Base-by-base conservation (phyloP, 1,140 invertebrate genomes). In the Pseudobourletiella spinata region DNA sequence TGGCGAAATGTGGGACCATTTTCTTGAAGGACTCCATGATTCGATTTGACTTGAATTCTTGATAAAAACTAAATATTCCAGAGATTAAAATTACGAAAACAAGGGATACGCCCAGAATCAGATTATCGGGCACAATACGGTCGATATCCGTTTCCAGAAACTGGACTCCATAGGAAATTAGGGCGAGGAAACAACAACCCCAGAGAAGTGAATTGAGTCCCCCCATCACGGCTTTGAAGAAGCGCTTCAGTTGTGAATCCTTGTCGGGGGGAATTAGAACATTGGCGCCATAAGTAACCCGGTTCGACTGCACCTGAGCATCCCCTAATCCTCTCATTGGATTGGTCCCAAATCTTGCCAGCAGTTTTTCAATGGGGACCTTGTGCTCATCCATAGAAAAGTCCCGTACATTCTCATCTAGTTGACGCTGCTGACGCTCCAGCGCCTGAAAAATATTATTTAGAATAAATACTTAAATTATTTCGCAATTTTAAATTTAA, bases 21-120 rank as follows among this genome's bases (percentile, higher is more conserved):
- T 91, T 93, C 79, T 92, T 92, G 80, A 93, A 94, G n/a, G 89
- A 93, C 78, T 94, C 89, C 89, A 94, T 93, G 74, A 94, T 93
- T 76, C 88, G 89, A 66, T 90, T 91, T 71, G 89, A 93, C 79
- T 96, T 96, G 77, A 88, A 90, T 80, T 97, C 93, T 81, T 97
- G 94, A 76, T 95, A 97, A 80, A 96, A 97, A 66, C 92, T 95
- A 82, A 97, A 97, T 76, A 91, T 88, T 74, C 93, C 93, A 72
- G 93, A 97, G 69, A 98, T 88, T 76, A 14, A 25, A 8, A 35
- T 63, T 22, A 28, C 50, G 18, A 48, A 18, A 11, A 48, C 4
- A 6, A 48, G 6, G 44, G 44, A 48, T 18, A 48, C 20, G 6
- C 44, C 11, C 6, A 48, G 44, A 20, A 22, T 18, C 48, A 62